Evolutionary conservation across 2,113 vertebrate species (phyloP).

Genomic region (Pontoporia blainvillei): DNA sequence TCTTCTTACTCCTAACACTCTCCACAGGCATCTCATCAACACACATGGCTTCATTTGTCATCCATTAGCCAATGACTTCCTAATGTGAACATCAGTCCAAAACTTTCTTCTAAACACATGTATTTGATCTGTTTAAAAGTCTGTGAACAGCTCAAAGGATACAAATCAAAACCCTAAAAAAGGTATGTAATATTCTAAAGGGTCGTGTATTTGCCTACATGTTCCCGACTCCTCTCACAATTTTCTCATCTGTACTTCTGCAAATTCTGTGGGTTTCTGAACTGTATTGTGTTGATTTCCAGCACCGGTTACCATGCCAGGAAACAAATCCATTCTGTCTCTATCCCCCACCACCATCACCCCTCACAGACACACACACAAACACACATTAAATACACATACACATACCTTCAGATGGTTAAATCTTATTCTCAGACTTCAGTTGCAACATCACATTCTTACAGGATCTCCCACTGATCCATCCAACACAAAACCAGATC

Average conservation of each 20-base stretch:
- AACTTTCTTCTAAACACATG: background rate
- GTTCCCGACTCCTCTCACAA: background rate
- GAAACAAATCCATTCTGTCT: background rate
- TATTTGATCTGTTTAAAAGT: background rate
- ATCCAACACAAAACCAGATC: background rate
- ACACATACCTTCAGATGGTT: background rate
- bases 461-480: background rate
- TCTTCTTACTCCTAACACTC: background rate
- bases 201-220: background rate
- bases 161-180: background rate
- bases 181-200: background rate
- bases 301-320: background rate
- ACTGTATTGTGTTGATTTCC: background rate
- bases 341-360: accelerated
- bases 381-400: background rate
- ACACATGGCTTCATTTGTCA: background rate
- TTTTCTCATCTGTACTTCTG: background rate
- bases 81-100: background rate
- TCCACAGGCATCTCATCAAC: background rate
- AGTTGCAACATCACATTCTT: background rate
- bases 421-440: background rate
- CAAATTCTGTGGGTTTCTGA: background rate
- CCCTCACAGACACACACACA: background rate
- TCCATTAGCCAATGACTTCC: background rate
- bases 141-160: background rate